These are phyloP conservation scores for Rattus rattus DNA, from an alignment of 2,113 vertebrate genomes.

Conservation along the genomic window DNA sequence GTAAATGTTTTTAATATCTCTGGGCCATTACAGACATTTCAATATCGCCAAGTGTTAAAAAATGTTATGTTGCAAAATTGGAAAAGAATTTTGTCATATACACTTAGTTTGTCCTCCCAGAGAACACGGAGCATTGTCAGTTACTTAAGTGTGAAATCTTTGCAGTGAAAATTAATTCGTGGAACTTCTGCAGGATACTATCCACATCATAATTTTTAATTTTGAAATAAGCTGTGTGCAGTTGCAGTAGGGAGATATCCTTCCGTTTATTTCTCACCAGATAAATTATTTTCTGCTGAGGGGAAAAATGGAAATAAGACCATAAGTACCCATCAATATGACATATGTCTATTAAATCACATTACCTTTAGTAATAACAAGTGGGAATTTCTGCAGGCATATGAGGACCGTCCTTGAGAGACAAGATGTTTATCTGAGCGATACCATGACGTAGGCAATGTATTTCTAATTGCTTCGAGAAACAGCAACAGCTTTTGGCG, in stretches of 20 bases:
- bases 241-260: neutral
- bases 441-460: neutral
- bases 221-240: slow-evolving; percentile 35
- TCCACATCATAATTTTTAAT: slow-evolving; percentile 57
- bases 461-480: slow-evolving; percentile 46
- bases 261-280: slow-evolving; percentile 22
- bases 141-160: slow-evolving; percentile 37
- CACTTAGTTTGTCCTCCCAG: slow-evolving; percentile 40
- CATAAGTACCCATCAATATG: slow-evolving; percentile 49
- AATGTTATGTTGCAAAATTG: slow-evolving; percentile 24
- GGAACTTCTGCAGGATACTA: slow-evolving; percentile 33
- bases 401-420: neutral
- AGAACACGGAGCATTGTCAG: slow-evolving; percentile 41
- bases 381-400: neutral
- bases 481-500: neutral
- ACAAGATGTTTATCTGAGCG: slow-evolving; percentile 35
- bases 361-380: slow-evolving; percentile 51
- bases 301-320: slow-evolving; percentile 39
- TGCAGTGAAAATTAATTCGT: slow-evolving; percentile 53
- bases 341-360: slow-evolving; percentile 42
- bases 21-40: neutral
- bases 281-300: slow-evolving; percentile 38
- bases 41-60: slow-evolving; percentile 53
- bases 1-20: slow-evolving; percentile 15
- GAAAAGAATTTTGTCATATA: slow-evolving; percentile 41